A percentile compares a stretch with the other conserved stretches of the same genome.
Conservation (phyloP, 2,797 vertebrate genomes). For the Hephaestus fuliginosus region DNA sequence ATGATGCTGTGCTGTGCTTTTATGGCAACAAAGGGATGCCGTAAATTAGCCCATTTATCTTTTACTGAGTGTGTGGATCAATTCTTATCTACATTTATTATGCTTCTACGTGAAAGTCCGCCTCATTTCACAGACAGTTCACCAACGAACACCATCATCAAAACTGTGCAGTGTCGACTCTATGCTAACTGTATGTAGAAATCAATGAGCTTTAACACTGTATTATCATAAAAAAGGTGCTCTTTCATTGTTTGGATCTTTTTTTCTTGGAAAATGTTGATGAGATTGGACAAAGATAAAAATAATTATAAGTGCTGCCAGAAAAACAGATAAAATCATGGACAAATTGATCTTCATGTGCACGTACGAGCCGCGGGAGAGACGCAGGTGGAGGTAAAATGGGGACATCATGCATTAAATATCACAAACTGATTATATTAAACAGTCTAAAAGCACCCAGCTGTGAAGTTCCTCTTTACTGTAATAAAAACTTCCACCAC, state of each 20-base stretch:
- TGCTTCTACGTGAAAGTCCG: not conserved
- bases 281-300: not conserved
- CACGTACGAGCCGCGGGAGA: not conserved
- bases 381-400: not conserved
- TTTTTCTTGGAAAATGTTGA: not conserved
- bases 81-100: slow-evolving; percentile 32
- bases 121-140: not conserved
- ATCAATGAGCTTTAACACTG: not conserved
- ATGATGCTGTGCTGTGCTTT: slow-evolving; percentile 33
- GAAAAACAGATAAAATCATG: not conserved
- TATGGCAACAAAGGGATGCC: slow-evolving; percentile 7
- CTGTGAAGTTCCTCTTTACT: slow-evolving; percentile 25
- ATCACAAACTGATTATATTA: slow-evolving; percentile 1
- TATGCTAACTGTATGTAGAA: not conserved
- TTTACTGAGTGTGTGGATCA: not conserved
- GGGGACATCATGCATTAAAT: slow-evolving; percentile 2
- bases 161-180: not conserved
- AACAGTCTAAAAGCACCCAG: slow-evolving; percentile 6
- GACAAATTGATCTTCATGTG: not conserved
- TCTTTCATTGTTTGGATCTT: not conserved
- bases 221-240: not conserved
- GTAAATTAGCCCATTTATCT: slow-evolving; percentile 58
- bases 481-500: slow-evolving; percentile 4
- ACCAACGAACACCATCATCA: not conserved
- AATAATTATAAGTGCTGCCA: not conserved